Evolutionary conservation across 2,797 vertebrate species (phyloP).

Genomic region (Myotis findleyi): DNA sequence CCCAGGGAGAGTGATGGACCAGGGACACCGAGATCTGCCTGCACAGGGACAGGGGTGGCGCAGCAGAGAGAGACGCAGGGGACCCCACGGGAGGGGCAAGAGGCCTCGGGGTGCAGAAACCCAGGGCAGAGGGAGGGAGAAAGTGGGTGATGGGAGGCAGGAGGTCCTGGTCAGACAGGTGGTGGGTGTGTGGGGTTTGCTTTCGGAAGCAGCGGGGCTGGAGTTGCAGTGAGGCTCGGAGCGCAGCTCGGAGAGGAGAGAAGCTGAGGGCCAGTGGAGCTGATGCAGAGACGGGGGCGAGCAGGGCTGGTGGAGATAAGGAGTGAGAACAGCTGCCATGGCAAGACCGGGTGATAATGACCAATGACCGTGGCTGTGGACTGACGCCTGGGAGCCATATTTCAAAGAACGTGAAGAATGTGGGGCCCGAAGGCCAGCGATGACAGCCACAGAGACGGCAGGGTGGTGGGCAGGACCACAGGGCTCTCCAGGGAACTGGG

Average conservation of each 20-base stretch:
- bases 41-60: too few relatives aligned
- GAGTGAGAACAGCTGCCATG: fast-evolving
- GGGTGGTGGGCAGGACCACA: fast-evolving
- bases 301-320: not conserved
- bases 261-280: fast-evolving
- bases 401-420: not conserved
- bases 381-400: not conserved
- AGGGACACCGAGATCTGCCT: too few relatives aligned
- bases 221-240: not conserved
- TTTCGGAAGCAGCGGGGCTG: too few relatives aligned
- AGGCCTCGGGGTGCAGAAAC: too few relatives aligned
- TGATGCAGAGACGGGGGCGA: not conserved
- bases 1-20: too few relatives aligned
- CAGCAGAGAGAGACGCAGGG: too few relatives aligned
- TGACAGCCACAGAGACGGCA: not conserved
- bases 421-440: not conserved
- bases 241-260: not conserved
- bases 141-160: too few relatives aligned
- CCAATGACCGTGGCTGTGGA: not conserved
- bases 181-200: too few relatives aligned
- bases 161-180: too few relatives aligned
- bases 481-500: not conserved
- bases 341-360: not conserved
- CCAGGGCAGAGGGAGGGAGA: too few relatives aligned
- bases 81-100: too few relatives aligned